Conservation (phyloP, 2,113 vertebrate genomes). For the Taurulus bubalis region DNA sequence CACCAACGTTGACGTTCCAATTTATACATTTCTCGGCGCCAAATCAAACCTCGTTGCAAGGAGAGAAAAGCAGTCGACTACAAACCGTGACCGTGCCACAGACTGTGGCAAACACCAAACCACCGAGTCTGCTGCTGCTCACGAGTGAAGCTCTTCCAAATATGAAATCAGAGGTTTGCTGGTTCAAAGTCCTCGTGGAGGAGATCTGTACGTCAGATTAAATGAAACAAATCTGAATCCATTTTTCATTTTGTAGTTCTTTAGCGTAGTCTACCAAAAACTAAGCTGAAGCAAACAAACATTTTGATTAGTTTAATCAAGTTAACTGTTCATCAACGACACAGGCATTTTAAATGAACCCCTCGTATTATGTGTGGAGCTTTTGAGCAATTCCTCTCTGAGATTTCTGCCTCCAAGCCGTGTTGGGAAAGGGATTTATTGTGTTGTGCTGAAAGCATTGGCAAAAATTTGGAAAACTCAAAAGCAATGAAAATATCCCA, state of each 20-base stretch:
- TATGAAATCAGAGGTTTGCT: conserved; percentile 41
- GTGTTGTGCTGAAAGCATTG: background rate
- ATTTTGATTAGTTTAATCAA: background rate
- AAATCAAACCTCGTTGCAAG: conserved; percentile 5
- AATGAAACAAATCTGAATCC: background rate
- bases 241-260: too few species aligned
- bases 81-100: conserved; percentile 10
- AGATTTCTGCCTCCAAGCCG: too few species aligned
- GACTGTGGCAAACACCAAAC: conserved; percentile 37
- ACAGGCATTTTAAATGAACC: too few species aligned
- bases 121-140: conserved; percentile 3
- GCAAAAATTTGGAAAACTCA: background rate
- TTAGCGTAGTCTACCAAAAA: too few species aligned
- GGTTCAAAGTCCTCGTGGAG: conserved; percentile 9
- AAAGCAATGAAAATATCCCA: background rate
- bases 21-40: background rate
- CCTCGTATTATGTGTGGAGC: background rate
- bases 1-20: conserved; percentile 16
- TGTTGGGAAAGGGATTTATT: too few species aligned
- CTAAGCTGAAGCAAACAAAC: too few species aligned
- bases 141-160: conserved; percentile 42
- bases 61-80: conserved; percentile 7
- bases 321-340: background rate
- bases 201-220: background rate
- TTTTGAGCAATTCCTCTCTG: background rate